Conservation (phyloP, 2,113 vertebrate genomes). For the Hymenochirus boettgeri region DNA sequence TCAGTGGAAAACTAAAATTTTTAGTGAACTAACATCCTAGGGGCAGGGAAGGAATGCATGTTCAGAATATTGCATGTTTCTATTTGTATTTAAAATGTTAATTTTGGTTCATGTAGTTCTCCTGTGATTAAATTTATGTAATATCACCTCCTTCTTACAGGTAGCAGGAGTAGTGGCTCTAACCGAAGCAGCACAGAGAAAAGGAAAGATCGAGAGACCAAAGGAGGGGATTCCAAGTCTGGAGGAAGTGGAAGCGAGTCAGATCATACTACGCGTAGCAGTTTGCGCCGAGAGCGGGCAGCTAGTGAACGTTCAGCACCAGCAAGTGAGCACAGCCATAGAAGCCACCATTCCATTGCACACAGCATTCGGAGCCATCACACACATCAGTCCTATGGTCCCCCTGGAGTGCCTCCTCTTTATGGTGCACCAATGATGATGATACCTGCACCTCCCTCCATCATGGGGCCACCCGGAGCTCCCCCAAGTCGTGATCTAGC, state of each 20-base stretch:
- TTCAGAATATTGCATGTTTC: no score
- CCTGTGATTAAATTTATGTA: no score
- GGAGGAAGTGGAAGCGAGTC: slow-evolving; percentile 79
- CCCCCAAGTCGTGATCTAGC: slow-evolving; percentile 81
- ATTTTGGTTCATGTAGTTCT: no score
- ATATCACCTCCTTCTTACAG: slow-evolving; percentile 56
- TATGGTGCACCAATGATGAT: slow-evolving; percentile 75
- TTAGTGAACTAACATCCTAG: no score
- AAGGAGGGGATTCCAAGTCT: slow-evolving; percentile 70
- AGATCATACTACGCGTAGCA: slow-evolving; percentile 70
- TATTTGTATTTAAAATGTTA: no score
- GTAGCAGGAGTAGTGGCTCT: slow-evolving; percentile 85
- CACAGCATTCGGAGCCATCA: slow-evolving; percentile 74
- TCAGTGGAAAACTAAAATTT: no score
- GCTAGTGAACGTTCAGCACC: slow-evolving; percentile 74
- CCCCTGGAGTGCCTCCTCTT: slow-evolving; percentile 67
- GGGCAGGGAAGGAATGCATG: no score
- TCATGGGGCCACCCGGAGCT: slow-evolving; percentile 71
- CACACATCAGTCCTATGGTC: slow-evolving; percentile 76
- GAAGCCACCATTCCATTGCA: slow-evolving; percentile 79
- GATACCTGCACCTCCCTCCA: slow-evolving; percentile 67
- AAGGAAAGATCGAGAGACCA: slow-evolving; percentile 67
- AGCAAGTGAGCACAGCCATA: slow-evolving; percentile 72
- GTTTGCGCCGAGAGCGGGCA: slow-evolving; percentile 64
- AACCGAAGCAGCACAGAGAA: slow-evolving; percentile 78